Conservation (phyloP, 2,888 invertebrate genomes). For the Cephus nigrinus region DNA sequence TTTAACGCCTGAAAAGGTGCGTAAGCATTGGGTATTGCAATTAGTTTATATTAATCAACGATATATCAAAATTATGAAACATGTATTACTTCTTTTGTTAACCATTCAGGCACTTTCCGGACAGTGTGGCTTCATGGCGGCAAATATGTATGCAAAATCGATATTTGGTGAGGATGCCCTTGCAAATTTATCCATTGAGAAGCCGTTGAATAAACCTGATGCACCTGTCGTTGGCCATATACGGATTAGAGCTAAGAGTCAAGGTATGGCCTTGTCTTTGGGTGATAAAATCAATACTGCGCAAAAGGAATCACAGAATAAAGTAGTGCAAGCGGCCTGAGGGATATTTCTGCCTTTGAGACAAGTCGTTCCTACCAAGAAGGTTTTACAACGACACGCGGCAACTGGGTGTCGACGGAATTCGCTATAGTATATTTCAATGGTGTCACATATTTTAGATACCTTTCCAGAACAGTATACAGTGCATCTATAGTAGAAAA, state of each 20-base stretch:
- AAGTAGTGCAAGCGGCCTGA: slow-evolving; percentile 62
- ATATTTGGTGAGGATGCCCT: slow-evolving; percentile 99
- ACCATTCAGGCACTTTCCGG: slow-evolving; percentile 83
- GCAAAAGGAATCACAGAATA: slow-evolving; percentile 74
- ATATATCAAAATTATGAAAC: background rate
- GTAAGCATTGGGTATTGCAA: background rate
- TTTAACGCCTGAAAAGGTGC: slow-evolving; percentile 93
- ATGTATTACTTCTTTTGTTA: slow-evolving; percentile 11
- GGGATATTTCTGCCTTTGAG: background rate
- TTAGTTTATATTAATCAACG: background rate
- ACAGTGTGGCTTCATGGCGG: slow-evolving; percentile 99
- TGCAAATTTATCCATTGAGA: slow-evolving; percentile 98
- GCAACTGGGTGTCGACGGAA: background rate
- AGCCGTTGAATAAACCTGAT: slow-evolving; percentile 86
- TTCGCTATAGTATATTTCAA: background rate
- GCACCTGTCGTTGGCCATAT: slow-evolving; percentile 97
- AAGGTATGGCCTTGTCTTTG: slow-evolving; percentile 98
- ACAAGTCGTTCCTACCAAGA: background rate
- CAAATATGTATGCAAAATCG: slow-evolving; percentile 98
- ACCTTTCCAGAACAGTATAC: background rate
- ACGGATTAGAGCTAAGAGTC: slow-evolving; percentile 97
- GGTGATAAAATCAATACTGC: slow-evolving; percentile 98
- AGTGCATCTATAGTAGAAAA: background rate
- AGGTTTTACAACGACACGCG: background rate
- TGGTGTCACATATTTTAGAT: background rate